Conservation (phyloP, 2,797 vertebrate genomes). For the Gymnocypris eckloni region DNA sequence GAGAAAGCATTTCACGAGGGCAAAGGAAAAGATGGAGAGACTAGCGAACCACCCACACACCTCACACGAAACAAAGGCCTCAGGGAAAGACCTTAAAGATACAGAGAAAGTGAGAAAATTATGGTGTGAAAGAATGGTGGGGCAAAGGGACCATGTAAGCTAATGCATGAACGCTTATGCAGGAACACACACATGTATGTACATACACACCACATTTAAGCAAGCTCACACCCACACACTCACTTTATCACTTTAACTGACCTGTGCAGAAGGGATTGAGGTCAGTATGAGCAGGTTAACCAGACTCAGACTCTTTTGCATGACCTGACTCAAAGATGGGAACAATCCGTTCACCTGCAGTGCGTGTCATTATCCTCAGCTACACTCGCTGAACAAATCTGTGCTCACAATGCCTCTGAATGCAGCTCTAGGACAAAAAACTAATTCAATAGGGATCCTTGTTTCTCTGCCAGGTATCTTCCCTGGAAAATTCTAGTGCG, state of each 20-base stretch:
- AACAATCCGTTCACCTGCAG: conserved; percentile 31
- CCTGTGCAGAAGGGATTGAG: conserved; percentile 38
- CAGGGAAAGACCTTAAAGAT: conserved; percentile 27
- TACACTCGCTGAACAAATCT: conserved; percentile 27
- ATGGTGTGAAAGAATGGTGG: conserved; percentile 9
- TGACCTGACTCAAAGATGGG: conserved; percentile 7
- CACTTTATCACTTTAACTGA: conserved; percentile 38
- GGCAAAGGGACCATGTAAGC: neutral
- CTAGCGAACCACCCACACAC: conserved; percentile 28
- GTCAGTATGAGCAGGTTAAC: conserved; percentile 41
- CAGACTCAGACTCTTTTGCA: conserved; percentile 21
- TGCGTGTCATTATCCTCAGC: conserved; percentile 22
- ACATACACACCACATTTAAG: conserved; percentile 19
- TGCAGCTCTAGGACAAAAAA: conserved; percentile 28
- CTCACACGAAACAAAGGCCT: conserved; percentile 24
- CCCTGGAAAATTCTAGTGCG: conserved; percentile 6
- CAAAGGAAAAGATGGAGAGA: conserved; percentile 23
- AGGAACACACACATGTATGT: conserved; percentile 14
- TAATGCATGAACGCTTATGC: conserved; percentile 32
- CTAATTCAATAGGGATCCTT: neutral
- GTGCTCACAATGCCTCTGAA: neutral
- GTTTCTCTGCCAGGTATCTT: conserved; percentile 6
- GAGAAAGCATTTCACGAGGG: conserved; percentile 11
- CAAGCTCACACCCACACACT: conserved; percentile 31
- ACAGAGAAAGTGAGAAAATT: conserved; percentile 25